Conservation (phyloP, 2,113 vertebrate species). For the Nyctibius bracteatus region DNA sequence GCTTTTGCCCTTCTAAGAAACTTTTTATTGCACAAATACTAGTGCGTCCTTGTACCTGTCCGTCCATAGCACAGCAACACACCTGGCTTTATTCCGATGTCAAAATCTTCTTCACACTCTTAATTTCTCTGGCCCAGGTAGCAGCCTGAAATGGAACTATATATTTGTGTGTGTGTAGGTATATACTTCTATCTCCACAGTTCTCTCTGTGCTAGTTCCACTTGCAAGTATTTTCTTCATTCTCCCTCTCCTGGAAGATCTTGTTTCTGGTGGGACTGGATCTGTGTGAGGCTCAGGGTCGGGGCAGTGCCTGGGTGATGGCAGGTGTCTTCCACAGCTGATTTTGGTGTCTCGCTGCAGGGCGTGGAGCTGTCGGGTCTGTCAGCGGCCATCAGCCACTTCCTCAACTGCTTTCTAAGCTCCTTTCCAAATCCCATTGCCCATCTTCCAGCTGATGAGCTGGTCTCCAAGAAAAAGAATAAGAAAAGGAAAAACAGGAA, state of each 20-base stretch:
- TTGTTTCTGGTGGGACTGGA: neutral
- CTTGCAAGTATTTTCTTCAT: neutral
- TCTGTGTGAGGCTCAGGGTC: neutral
- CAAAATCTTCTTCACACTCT: neutral
- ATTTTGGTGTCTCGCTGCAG: conserved; percentile 58
- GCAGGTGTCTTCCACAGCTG: neutral
- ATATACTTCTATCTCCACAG: fast-evolving
- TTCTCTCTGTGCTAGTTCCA: neutral
- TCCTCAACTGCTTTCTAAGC: conserved; percentile 97
- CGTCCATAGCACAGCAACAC: neutral
- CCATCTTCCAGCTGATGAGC: conserved; percentile 91
- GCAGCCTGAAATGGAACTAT: fast-evolving
- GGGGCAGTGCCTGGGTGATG: neutral
- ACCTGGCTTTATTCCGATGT: neutral
- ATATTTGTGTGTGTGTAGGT: neutral
- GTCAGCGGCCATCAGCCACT: conserved; percentile 96
- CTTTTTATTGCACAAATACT: neutral
- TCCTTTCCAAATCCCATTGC: conserved; percentile 93
- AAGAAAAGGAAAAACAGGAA: conserved; percentile 91
- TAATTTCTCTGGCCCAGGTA: neutral
- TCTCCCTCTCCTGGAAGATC: neutral
- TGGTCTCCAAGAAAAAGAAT: conserved; percentile 93
- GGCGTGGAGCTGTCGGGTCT: conserved; percentile 94
- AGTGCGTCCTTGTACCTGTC: neutral
- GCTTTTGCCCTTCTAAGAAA: neutral